Evolutionary conservation across 2,888 invertebrate genomes (phyloP).

Genomic region (Drosophila villosipedis): DNA sequence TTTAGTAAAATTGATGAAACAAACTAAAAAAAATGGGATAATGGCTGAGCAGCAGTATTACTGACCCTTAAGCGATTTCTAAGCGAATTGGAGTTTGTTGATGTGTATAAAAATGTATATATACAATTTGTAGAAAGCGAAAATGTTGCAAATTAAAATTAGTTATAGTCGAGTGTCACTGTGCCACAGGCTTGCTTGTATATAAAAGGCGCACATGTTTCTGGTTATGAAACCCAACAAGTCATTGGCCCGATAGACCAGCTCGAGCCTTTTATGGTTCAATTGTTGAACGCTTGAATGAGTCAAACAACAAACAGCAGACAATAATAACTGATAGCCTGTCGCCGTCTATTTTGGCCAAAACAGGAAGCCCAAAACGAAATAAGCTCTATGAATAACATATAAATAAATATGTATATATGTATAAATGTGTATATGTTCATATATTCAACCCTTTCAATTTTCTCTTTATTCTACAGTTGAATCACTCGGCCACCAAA

Average conservation of each 20-base stretch:
- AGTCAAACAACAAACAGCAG: constrained; percentile 7
- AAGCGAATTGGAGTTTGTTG: background rate
- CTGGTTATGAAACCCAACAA: constrained; percentile 21
- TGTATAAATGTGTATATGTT: background rate
- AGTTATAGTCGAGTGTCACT: constrained; percentile 27
- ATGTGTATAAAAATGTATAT: too few species aligned
- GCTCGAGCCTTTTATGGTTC: constrained; percentile 32
- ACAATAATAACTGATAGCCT: constrained; percentile 20
- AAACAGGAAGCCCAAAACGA: constrained; percentile 35
- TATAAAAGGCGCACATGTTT: constrained; percentile 23
- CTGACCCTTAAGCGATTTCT: background rate
- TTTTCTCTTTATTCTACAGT: constrained; percentile 30
- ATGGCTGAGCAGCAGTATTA: background rate
- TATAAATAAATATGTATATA: background rate
- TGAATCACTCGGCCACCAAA: constrained; percentile 9
- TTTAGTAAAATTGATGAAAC: background rate
- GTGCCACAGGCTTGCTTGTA: constrained; percentile 3
- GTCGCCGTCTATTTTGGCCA: constrained; percentile 39
- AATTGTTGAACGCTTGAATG: constrained; percentile 50
- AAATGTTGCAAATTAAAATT: too few species aligned
- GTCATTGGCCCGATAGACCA: constrained; percentile 35
- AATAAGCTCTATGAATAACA: constrained; percentile 13
- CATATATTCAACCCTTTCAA: background rate
- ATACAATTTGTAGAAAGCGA: too few species aligned
- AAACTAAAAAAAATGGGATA: background rate